phyloP scores from a whole-genome alignment of 2,113 vertebrate genomes.

The Eleginops maclovinus region DNA sequence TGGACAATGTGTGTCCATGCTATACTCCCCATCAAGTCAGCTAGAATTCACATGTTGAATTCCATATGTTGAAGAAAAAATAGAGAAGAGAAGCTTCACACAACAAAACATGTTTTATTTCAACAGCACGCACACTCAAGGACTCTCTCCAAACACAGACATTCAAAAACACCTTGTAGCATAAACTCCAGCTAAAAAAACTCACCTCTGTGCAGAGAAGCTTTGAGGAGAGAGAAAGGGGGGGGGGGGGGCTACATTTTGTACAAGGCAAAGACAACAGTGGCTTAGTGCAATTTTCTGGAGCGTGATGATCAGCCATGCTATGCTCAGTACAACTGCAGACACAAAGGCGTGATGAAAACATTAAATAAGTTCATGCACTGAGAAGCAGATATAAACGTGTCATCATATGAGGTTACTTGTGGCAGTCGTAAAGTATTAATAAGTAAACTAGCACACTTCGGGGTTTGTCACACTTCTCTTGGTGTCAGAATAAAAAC shows the following conservation, averaged over 20 bases:
- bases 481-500: constrained; percentile 57
- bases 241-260: constrained; percentile 11
- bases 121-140: constrained; percentile 52
- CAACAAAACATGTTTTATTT: constrained; percentile 65
- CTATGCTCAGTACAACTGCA: constrained; percentile 47
- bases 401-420: constrained; percentile 55
- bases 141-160: constrained; percentile 53
- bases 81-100: constrained; percentile 25
- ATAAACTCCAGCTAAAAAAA: constrained; percentile 39
- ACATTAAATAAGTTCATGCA: constrained; percentile 38
- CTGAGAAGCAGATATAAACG: constrained; percentile 41
- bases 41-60: no score
- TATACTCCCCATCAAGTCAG: no score
- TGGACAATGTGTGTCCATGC: no score
- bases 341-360: constrained; percentile 35
- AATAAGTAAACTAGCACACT: constrained; percentile 59
- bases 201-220: constrained; percentile 21
- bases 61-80: background rate
- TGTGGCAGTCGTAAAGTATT: constrained; percentile 51
- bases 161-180: constrained; percentile 42
- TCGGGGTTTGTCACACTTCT: constrained; percentile 43
- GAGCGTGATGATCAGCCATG: constrained; percentile 63
- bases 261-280: constrained; percentile 61
- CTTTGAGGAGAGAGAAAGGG: background rate
- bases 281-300: constrained; percentile 64